A percentile compares a stretch with the other conserved stretches of the same genome.
phyloP scores from a whole-genome alignment of 2,888 invertebrate species.

The Neoitamus cyanurus region DNA sequence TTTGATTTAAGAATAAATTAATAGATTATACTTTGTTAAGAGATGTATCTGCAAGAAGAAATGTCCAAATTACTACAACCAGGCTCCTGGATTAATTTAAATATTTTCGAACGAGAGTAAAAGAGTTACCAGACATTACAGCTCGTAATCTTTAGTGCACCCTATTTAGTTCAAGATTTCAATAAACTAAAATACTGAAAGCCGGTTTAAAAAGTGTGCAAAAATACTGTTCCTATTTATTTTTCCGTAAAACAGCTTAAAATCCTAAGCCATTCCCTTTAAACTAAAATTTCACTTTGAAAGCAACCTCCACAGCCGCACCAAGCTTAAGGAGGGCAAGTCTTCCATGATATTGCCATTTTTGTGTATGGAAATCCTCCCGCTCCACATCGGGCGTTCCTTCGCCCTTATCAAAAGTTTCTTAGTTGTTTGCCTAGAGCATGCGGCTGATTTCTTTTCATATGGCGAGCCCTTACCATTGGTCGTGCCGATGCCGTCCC shows the following conservation, averaged over 20 bases:
- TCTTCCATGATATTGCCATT: constrained; percentile 32
- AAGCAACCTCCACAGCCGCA: background rate
- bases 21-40: no score
- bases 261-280: background rate
- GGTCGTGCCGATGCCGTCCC: constrained; percentile 3
- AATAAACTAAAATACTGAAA: no score
- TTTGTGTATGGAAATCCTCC: constrained; percentile 32
- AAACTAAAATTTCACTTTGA: background rate
- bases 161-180: no score
- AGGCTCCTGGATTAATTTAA: no score
- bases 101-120: no score
- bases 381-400: background rate
- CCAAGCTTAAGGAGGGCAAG: background rate
- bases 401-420: constrained; percentile 22
- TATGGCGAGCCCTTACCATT: constrained; percentile 26
- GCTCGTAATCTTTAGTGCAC: no score
- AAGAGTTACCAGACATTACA: no score
- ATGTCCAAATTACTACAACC: no score
- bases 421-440: constrained; percentile 41
- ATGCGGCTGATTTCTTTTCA: constrained; percentile 42
- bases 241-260: background rate
- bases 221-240: background rate
- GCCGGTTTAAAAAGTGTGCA: background rate
- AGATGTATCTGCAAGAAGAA: no score
- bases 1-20: no score